phyloP scores from a whole-genome alignment of 2,113 vertebrate species.

The Marcusenius ussheri region DNA sequence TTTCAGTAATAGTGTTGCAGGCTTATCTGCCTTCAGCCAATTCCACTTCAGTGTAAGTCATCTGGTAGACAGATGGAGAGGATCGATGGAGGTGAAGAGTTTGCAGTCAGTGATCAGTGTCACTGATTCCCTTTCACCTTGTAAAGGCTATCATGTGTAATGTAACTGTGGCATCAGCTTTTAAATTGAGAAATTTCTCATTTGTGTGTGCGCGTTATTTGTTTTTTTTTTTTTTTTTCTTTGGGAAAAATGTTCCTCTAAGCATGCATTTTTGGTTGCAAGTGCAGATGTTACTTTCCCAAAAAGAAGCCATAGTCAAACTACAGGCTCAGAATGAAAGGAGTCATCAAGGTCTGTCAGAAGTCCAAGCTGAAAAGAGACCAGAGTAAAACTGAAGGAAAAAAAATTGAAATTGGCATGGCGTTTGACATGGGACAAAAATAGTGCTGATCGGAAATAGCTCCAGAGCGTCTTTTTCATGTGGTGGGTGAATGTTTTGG shows the following conservation, averaged over 20 bases:
- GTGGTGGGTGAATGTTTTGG: conserved; percentile 25
- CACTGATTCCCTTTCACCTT: background rate
- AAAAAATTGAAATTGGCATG: conserved; percentile 7
- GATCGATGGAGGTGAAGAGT: background rate
- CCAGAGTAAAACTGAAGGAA: background rate
- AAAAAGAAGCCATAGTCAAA: background rate
- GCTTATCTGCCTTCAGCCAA: background rate
- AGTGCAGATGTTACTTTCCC: conserved; percentile 1
- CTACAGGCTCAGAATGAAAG: background rate
- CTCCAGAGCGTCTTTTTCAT: background rate
- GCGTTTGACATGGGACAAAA: background rate
- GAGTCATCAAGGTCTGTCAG: background rate
- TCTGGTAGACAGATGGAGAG: conserved; percentile 10
- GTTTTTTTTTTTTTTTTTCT: background rate
- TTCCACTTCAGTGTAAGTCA: background rate
- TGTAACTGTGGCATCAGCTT: background rate
- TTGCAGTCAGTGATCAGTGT: background rate
- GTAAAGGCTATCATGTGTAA: background rate
- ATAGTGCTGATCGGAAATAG: conserved; percentile 5
- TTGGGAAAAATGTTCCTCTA: background rate
- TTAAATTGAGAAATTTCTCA: background rate
- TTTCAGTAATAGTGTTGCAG: background rate
- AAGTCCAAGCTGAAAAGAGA: background rate
- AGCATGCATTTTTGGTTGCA: background rate
- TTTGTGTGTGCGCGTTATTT: background rate